These are phyloP conservation scores for Manis pentadactyla DNA, from an alignment of 2,797 vertebrate genomes.

Conservation along the genomic window DNA sequence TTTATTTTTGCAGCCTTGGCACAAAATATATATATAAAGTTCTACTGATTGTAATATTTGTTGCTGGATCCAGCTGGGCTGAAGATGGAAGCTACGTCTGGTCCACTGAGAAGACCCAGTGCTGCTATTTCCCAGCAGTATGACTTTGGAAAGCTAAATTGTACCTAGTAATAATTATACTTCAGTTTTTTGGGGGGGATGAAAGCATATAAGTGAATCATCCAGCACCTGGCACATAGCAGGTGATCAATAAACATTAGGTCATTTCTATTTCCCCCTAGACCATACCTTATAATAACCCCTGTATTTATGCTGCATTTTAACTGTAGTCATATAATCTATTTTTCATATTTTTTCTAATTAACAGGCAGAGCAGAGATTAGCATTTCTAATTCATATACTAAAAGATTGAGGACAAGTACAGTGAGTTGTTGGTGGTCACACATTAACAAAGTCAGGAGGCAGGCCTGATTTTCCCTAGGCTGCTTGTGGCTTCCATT, in stretches of 20 bases:
- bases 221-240: background rate
- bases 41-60: background rate
- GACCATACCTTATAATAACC: background rate
- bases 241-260: background rate
- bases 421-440: background rate
- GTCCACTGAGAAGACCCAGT: background rate
- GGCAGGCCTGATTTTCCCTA: background rate
- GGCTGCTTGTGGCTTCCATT: background rate
- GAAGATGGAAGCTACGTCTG: background rate
- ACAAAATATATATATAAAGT: background rate
- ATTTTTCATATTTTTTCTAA: background rate
- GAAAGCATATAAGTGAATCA: background rate
- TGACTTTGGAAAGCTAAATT: background rate
- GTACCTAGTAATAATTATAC: background rate
- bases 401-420: background rate
- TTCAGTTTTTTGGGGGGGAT: background rate
- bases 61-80: background rate
- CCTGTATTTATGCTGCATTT: background rate
- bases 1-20: background rate
- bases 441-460: background rate
- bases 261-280: background rate
- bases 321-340: background rate
- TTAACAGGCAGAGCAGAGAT: background rate
- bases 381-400: background rate
- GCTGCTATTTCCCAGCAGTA: background rate